Evolutionary conservation across 2,888 invertebrate genomes (phyloP).

Genomic region (Criorhina ranunculi): DNA sequence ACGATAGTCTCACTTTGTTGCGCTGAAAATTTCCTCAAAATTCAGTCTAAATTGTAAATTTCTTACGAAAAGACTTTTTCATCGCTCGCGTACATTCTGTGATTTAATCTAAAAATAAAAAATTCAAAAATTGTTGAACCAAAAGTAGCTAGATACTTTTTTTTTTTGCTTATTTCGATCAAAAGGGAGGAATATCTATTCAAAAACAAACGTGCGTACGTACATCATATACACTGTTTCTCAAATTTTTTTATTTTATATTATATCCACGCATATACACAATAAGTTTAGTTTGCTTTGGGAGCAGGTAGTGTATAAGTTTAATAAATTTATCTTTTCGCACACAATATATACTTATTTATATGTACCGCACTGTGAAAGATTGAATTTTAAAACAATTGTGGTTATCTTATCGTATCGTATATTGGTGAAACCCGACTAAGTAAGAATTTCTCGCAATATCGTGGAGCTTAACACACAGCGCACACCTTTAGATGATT

Average conservation of each 20-base stretch:
- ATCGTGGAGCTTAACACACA: conserved; percentile 28
- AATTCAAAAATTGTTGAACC: neutral
- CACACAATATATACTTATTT: conserved; percentile 5
- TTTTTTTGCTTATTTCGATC: too few relatives aligned
- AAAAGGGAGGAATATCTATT: neutral
- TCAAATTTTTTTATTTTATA: too few relatives aligned
- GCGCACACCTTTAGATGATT: conserved; percentile 45
- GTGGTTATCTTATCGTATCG: conserved; percentile 47
- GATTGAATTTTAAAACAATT: conserved; percentile 33
- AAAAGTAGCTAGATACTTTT: neutral
- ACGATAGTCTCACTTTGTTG: neutral
- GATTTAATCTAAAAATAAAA: conserved; percentile 43
- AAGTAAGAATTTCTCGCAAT: conserved; percentile 21
- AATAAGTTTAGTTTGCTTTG: conserved; percentile 5
- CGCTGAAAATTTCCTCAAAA: conserved; percentile 39
- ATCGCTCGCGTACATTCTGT: conserved; percentile 8
- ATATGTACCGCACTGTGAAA: neutral
- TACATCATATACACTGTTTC: conserved; percentile 9
- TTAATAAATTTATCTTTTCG: conserved; percentile 19
- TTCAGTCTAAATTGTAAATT: conserved; percentile 62
- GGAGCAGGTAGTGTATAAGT: neutral
- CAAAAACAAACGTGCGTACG: conserved; percentile 41
- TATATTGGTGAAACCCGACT: neutral
- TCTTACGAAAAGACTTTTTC: conserved; percentile 40
- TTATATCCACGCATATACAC: conserved; percentile 5